These are phyloP conservation scores for Sipha flava DNA, from an alignment of 1,140 invertebrate species.

Conservation along the genomic window DNA sequence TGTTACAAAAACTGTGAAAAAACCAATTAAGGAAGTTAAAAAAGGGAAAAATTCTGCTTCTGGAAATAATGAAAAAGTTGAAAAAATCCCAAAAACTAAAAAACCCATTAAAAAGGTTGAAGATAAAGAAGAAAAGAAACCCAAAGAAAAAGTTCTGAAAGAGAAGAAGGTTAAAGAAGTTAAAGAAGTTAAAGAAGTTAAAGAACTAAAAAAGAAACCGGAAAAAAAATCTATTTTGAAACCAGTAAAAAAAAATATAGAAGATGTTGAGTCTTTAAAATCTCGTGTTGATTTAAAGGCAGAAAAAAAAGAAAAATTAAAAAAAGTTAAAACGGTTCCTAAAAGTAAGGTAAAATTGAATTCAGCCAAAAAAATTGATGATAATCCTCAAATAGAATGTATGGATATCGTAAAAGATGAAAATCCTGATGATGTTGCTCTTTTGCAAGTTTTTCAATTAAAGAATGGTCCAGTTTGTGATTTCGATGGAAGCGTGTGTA, in stretches of 20 bases:
- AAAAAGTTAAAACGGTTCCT: neutral
- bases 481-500: conserved; percentile 5
- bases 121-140: conserved; percentile 33
- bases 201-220: too few relatives aligned
- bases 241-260: neutral
- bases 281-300: neutral
- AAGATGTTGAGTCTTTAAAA: conserved; percentile 23
- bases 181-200: conserved; percentile 27
- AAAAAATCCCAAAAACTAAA: conserved; percentile 21
- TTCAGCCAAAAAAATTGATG: neutral
- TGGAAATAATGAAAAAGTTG: conserved; percentile 26
- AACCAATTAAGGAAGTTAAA: conserved; percentile 8
- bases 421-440: conserved; percentile 1
- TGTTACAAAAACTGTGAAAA: neutral
- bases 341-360: neutral
- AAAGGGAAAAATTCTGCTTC: conserved; percentile 28
- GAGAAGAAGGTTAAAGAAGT: conserved; percentile 32
- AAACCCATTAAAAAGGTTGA: conserved; percentile 10
- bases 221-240: conserved; percentile 9
- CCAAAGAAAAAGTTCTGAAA: conserved; percentile 28
- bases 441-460: conserved; percentile 27
- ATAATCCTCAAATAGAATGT: neutral
- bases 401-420: conserved; percentile 27
- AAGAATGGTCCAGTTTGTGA: conserved; percentile 6
- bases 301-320: neutral